Evolutionary conservation across 2,113 vertebrate species (phyloP), one percentile per base, ranked within the genome.

Genomic region (Poeciliopsis prolifica): DNA sequence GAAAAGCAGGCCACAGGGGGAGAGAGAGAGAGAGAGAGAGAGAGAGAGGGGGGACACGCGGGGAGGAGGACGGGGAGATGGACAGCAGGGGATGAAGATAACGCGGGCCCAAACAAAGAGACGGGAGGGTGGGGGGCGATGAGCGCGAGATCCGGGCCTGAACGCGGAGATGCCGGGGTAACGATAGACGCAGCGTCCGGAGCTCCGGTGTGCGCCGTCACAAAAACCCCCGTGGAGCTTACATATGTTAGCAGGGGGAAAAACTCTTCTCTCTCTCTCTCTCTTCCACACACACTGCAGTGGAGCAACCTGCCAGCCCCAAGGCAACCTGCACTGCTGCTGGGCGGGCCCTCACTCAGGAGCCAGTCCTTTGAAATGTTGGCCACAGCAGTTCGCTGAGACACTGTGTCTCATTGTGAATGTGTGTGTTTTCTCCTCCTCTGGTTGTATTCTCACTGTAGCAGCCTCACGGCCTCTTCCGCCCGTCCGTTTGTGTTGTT

Each of bases 21-120:
- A n/a, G n/a, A n/a, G n/a, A n/a, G n/a, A n/a, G n/a, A n/a, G n/a
- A 54, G 65, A 73, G 84, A 73, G 86, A 80, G 77, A 61, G 77
- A 77, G 70, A 82, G 75, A 61, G 75, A 77, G 70, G 78, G 77
- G 82, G 78, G 81, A 88, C 74, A 83, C 33, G 86, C 72, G 24
- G 80, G 77, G 77, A 87, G 86, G 79, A 87, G 86, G 86, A 80
- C 75, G 35, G 72, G 83, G 88, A 87, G 91, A 91, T 81, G 89
- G 87, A 90, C 91, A 90, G 91, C 89, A 87, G 87, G 87, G 84
- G 86, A 88, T 88, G 88, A 81, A 91, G 89, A 91, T 89, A 91
- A 84, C 69, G 78, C 58, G 73, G 86, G 66, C 87, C 87, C 86
- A 87, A 87, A 91, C 91, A 91, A 90, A 92, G 89, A 90, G 74